Percentiles rank a stretch among this genome's conserved stretches.
Evolutionary conservation across 1,140 invertebrate genomes (phyloP).

Genomic region (Gonatopus flavifemur): DNA sequence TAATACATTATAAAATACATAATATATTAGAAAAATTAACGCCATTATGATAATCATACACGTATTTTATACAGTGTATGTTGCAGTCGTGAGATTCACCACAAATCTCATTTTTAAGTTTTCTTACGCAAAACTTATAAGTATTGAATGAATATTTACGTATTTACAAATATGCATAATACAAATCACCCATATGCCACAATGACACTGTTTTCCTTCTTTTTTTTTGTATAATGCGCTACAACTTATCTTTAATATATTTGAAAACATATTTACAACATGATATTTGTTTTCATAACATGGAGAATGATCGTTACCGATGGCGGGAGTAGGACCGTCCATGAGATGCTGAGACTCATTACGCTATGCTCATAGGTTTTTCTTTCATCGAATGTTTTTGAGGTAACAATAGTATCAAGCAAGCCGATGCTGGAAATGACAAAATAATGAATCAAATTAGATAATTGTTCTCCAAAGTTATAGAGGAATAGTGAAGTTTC

Average conservation of each 20-base stretch:
- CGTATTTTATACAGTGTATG: too few species aligned
- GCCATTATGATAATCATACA: too few species aligned
- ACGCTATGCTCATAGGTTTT: constrained; percentile 14
- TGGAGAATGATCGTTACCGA: not conserved
- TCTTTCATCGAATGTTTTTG: not conserved
- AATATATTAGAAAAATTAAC: too few species aligned
- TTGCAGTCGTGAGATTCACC: not conserved
- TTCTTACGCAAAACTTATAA: constrained; percentile 5
- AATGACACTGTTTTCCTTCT: not conserved
- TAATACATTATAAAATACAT: too few species aligned
- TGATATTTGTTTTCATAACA: not conserved
- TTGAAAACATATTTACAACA: constrained; percentile 15
- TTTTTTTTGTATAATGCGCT: not conserved
- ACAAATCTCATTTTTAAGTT: constrained; percentile 6
- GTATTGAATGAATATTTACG: not conserved
- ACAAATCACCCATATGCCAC: constrained; percentile 5
- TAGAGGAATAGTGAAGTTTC: too few species aligned
- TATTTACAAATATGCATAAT: constrained; percentile 25
- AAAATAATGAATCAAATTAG: not conserved
- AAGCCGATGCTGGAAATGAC: not conserved
- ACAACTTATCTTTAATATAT: not conserved
- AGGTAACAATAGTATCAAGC: not conserved
- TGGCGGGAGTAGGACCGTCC: not conserved
- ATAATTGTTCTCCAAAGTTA: too few species aligned
- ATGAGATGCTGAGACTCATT: not conserved